Conservation (phyloP, 2,113 vertebrate species). For the Cyprinodon tularosa region DNA sequence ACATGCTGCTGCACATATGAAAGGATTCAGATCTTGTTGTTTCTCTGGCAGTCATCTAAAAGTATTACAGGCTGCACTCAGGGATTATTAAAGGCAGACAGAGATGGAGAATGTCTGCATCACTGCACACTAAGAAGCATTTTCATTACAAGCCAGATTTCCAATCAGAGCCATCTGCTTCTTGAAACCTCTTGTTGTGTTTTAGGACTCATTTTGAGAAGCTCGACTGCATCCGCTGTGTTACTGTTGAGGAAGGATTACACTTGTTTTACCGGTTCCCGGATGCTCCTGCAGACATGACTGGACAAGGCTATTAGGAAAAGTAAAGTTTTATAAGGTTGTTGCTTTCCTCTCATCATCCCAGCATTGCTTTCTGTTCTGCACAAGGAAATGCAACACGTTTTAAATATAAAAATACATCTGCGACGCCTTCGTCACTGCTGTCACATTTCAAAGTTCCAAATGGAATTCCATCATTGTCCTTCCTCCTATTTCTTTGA, state of each 20-base stretch:
- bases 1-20: slow-evolving; percentile 4
- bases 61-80: slow-evolving; percentile 23
- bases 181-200: slow-evolving; percentile 34
- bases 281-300: background rate
- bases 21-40: slow-evolving; percentile 45
- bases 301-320: background rate
- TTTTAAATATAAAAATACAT: background rate
- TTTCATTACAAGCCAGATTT: slow-evolving; percentile 61
- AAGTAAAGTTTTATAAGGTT: background rate
- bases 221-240: slow-evolving; percentile 47
- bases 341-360: background rate
- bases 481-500: slow-evolving; percentile 54
- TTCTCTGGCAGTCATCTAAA: slow-evolving; percentile 34
- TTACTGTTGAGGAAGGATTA: slow-evolving; percentile 26
- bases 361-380: background rate
- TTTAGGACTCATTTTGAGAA: slow-evolving; percentile 37
- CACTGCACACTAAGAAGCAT: slow-evolving; percentile 53
- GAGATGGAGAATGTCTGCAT: slow-evolving; percentile 51
- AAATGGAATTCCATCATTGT: background rate
- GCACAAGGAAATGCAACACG: background rate
- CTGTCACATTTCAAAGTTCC: background rate
- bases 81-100: slow-evolving; percentile 46
- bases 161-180: slow-evolving; percentile 61
- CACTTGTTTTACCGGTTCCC: slow-evolving; percentile 7
- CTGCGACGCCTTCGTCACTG: background rate